Percentiles rank a stretch among this genome's conserved stretches.
Conservation (phyloP, 2,113 vertebrate species). For the Aleadryas rufinucha region DNA sequence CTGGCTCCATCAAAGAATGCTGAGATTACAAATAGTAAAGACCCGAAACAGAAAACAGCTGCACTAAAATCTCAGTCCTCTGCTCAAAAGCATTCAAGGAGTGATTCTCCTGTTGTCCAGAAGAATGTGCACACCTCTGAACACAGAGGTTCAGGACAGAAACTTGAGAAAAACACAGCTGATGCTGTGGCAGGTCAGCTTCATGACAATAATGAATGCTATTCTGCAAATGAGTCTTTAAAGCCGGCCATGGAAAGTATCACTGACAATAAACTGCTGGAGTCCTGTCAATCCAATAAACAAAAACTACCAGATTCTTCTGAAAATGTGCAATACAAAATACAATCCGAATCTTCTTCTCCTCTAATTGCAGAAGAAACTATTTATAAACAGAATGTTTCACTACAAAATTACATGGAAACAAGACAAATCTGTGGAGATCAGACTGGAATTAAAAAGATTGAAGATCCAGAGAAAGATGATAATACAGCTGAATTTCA, state of each 20-base stretch:
- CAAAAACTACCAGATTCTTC: slow-evolving; percentile 14
- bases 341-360: not conserved
- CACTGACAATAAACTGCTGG: not conserved
- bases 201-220: slow-evolving; percentile 10
- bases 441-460: slow-evolving; percentile 22
- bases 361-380: not conserved
- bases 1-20: slow-evolving; percentile 61
- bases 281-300: not conserved
- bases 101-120: slow-evolving; percentile 54
- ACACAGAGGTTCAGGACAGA: slow-evolving; percentile 4
- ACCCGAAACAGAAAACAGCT: slow-evolving; percentile 64
- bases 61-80: slow-evolving; percentile 53
- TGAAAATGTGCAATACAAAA: slow-evolving; percentile 19
- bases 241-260: not conserved
- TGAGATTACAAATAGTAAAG: slow-evolving; percentile 63
- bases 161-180: not conserved
- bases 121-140: not conserved
- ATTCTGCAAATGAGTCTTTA: not conserved
- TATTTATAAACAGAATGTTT: not conserved
- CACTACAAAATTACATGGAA: slow-evolving; percentile 16
- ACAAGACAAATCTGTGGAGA: not conserved
- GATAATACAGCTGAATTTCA: not conserved
- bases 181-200: not conserved
- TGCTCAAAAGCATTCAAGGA: slow-evolving; percentile 58
- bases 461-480: not conserved